Base-by-base conservation (phyloP, 2,888 invertebrate genomes). In the Lycophotia porphyrea region DNA sequence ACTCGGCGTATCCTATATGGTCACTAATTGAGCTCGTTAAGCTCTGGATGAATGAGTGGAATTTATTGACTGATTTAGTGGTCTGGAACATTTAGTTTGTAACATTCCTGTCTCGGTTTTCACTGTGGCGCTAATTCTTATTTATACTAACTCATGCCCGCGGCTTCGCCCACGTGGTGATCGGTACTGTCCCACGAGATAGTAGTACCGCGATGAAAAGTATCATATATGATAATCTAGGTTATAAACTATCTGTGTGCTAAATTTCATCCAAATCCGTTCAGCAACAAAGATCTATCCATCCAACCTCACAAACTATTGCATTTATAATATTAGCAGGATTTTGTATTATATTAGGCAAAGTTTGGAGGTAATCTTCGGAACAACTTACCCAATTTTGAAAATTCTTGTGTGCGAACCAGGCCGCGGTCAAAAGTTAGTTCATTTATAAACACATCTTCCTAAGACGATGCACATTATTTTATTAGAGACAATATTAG, bases 1-100 rank as follows among this genome's bases (percentile, higher is more conserved):
- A 67, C 67, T 55, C 76, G 67, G 61, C 76, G 75, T 75, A 71
- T 65, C 61, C n/a, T 55, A 58, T 75, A 71, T 71, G 60, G 34
- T 27, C 69, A 71, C 70, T 87, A 87, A 87, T 85, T 81, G 86
- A 78, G 81, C 81, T 78, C 64, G 86, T 85, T 86, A 77, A 81
- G 67, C 77, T 61, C 55, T 52, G 71, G 70, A 80, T 72, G 74
- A 74, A 66, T 74, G 61, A 69, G n/a, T 71, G 68, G 82, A 69
- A 76, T 84, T 61, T 66, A 65, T 71, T 60, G 58, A 49, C 60
- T 63, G 31, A 83, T 74, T 71, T 63, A 71, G 31, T 44, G 18
- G 70, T 84, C 76, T 76, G 70, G 64, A 34, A 61, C 65, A 60
- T 78, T 68, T 65, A 60, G 15, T 78, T 68, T 82, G n/a, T 60